A percentile compares a stretch with the other conserved stretches of the same genome.
phyloP scores from a whole-genome alignment of 2,888 invertebrate species.

The Ormyrus pomaceus region DNA sequence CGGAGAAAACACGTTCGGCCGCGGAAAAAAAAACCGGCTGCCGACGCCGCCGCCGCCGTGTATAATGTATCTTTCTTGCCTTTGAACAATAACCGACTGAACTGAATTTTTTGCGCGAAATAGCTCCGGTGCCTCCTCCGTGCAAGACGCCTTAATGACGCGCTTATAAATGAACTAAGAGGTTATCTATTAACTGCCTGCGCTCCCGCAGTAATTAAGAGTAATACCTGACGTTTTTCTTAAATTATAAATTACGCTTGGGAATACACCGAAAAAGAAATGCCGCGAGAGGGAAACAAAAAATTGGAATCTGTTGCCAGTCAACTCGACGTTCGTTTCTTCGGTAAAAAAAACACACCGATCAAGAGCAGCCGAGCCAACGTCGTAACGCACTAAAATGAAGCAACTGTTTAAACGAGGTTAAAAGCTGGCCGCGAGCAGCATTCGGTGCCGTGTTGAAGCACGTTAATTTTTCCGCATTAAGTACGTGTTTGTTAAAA shows the following conservation, averaged over 20 bases:
- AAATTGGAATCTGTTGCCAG: background rate
- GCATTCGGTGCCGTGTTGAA: slow-evolving; percentile 1
- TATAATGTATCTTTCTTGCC: slow-evolving; percentile 7
- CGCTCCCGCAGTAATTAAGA: slow-evolving; percentile 30
- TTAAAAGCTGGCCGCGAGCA: background rate
- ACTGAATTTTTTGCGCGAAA: slow-evolving; percentile 38
- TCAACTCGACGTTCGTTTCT: no score
- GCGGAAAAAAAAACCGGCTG: slow-evolving; percentile 4
- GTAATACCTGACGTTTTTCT: slow-evolving; percentile 33
- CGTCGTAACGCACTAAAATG: no score
- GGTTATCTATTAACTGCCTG: slow-evolving; percentile 44
- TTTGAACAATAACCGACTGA: slow-evolving; percentile 44
- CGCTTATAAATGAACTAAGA: slow-evolving; percentile 32
- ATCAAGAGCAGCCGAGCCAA: no score
- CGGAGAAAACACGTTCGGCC: slow-evolving; percentile 46
- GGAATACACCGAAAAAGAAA: background rate
- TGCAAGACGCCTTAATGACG: slow-evolving; percentile 19
- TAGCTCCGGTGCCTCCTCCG: background rate
- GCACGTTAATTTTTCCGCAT: slow-evolving; percentile 23
- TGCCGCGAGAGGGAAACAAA: background rate
- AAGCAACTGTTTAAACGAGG: no score
- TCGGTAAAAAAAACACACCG: background rate
- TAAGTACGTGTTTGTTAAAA: slow-evolving; percentile 20
- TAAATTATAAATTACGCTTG: background rate
- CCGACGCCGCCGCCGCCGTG: background rate